These are phyloP conservation scores for Monopterus albus DNA, from an alignment of 2,113 vertebrate genomes.

Conservation along the genomic window DNA sequence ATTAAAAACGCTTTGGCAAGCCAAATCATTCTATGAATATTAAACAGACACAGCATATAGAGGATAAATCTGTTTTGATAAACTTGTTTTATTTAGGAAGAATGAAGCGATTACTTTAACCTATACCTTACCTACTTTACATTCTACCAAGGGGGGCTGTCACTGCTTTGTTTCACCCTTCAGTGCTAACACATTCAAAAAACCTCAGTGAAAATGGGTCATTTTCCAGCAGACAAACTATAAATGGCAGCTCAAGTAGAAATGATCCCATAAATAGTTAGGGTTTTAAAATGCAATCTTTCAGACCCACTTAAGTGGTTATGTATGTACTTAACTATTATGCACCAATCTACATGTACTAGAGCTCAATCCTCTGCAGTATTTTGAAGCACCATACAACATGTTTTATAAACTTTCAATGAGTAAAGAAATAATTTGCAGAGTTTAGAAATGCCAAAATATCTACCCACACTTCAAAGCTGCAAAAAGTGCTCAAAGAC, in stretches of 20 bases:
- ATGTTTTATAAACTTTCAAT: constrained; percentile 23
- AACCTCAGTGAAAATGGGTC: constrained; percentile 61
- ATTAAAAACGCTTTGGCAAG: constrained; percentile 62
- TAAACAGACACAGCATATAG: constrained; percentile 36
- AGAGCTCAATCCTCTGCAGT: constrained; percentile 11
- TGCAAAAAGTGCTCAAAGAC: constrained; percentile 7
- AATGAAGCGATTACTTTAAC: constrained; percentile 44
- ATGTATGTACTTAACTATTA: constrained; percentile 44
- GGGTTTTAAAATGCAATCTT: constrained; percentile 52
- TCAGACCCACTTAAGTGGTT: constrained; percentile 49
- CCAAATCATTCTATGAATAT: constrained; percentile 62
- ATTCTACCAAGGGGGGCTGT: constrained; percentile 26
- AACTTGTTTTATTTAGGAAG: constrained; percentile 48
- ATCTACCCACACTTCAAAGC: constrained; percentile 11
- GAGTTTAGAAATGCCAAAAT: constrained; percentile 14
- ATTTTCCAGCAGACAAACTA: constrained; percentile 47
- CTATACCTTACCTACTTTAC: constrained; percentile 41
- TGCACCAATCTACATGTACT: constrained; percentile 10
- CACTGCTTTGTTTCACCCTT: constrained; percentile 47
- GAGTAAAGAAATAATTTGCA: not conserved
- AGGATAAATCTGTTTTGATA: constrained; percentile 60
- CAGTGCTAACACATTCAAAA: constrained; percentile 43
- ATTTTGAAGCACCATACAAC: constrained; percentile 31
- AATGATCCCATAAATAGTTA: constrained; percentile 50
- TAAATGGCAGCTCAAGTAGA: constrained; percentile 59